phyloP scores from a whole-genome alignment of 2,113 vertebrate species.

The Rallus limicola region DNA sequence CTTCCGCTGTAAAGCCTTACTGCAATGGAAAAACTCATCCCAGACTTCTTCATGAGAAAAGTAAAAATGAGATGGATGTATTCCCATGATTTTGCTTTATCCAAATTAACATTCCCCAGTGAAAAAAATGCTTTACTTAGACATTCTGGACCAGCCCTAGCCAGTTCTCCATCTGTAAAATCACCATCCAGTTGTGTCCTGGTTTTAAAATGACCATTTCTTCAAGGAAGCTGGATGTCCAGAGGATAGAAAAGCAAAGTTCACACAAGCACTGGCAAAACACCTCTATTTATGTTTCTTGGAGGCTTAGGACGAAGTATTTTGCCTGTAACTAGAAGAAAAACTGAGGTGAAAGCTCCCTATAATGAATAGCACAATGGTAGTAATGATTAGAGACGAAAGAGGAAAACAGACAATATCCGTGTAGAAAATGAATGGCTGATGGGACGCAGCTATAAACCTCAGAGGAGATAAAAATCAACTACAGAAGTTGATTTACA shows the following conservation, averaged over 20 bases:
- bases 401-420: neutral
- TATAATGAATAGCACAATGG: neutral
- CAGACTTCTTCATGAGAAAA: neutral
- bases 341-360: neutral
- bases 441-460: neutral
- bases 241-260: neutral
- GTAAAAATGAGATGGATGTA: neutral
- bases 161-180: neutral
- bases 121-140: neutral
- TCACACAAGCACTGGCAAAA: neutral
- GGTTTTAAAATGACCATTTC: conserved; percentile 1
- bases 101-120: neutral
- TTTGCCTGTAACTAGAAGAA: neutral
- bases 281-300: neutral
- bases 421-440: neutral
- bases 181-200: neutral
- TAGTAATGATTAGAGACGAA: neutral
- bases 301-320: neutral
- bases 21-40: neutral
- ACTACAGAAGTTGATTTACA: neutral
- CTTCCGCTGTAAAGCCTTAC: neutral
- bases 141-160: neutral
- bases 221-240: fast-evolving
- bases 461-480: neutral
- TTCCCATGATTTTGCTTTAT: neutral